Percentiles rank a stretch among this genome's conserved stretches.
These are phyloP conservation scores for Meiosimyza decipiens DNA, from an alignment of 2,888 invertebrate species.

Conservation along the genomic window DNA sequence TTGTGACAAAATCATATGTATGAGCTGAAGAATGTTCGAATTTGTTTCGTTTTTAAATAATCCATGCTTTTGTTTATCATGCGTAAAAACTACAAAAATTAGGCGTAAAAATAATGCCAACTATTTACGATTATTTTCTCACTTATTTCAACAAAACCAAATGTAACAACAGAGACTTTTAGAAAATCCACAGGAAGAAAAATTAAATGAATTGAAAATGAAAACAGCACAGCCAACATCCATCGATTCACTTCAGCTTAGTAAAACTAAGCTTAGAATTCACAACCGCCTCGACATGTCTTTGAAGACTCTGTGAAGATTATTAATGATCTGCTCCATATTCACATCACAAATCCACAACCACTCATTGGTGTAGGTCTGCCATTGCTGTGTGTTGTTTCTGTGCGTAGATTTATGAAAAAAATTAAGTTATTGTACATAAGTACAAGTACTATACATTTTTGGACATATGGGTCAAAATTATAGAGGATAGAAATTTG, in stretches of 20 bases:
- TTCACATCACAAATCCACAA: constrained; percentile 43
- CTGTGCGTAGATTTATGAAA: neutral
- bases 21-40: neutral
- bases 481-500: too few species aligned
- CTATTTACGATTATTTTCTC: constrained; percentile 1
- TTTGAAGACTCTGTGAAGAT: constrained; percentile 50
- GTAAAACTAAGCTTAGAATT: constrained; percentile 23
- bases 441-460: too few species aligned
- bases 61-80: neutral
- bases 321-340: constrained; percentile 66
- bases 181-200: constrained; percentile 56
- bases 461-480: too few species aligned
- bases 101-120: constrained; percentile 8
- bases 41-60: neutral
- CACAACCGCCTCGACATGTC: constrained; percentile 45
- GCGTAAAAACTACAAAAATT: neutral
- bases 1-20: neutral
- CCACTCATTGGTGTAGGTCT: constrained; percentile 61
- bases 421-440: too few species aligned
- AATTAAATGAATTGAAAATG: constrained; percentile 2
- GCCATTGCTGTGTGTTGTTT: constrained; percentile 30
- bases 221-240: too few species aligned
- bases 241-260: constrained; percentile 38
- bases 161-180: constrained; percentile 40
- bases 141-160: neutral